A percentile compares a stretch with the other conserved stretches of the same genome.
Evolutionary conservation across 2,888 invertebrate genomes (phyloP).

Genomic region (Clepsis dumicolana): DNA sequence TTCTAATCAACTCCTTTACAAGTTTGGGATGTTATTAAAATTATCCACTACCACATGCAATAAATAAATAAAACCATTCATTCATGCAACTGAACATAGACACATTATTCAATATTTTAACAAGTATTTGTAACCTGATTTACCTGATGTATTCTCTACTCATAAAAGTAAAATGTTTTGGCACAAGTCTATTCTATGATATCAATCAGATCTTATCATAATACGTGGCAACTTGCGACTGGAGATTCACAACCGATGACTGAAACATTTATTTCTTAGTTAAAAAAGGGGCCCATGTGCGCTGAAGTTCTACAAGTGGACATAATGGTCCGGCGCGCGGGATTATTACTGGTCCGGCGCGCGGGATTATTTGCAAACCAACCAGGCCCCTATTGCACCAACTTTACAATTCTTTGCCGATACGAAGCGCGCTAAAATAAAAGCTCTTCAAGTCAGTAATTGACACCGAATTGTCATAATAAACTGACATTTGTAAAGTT

Average conservation of each 20-base stretch:
- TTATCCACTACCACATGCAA: conserved; percentile 27
- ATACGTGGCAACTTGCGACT: conserved; percentile 7
- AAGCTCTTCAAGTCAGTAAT: no score
- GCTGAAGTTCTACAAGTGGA: not conserved
- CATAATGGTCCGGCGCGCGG: not conserved
- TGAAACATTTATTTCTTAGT: conserved; percentile 5
- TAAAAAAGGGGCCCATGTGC: not conserved
- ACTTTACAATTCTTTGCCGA: no score
- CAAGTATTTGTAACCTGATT: conserved; percentile 4
- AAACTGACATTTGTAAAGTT: no score
- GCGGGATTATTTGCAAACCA: not conserved
- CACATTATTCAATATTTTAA: conserved; percentile 20
- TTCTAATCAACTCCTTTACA: not conserved
- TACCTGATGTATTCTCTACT: conserved; percentile 14
- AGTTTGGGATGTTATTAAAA: not conserved
- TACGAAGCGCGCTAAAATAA: no score
- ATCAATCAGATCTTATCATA: conserved; percentile 29
- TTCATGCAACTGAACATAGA: conserved; percentile 25
- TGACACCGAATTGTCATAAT: no score
- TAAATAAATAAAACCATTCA: conserved; percentile 39
- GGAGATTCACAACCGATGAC: conserved; percentile 32
- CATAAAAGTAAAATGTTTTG: conserved; percentile 25
- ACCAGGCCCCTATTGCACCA: no score
- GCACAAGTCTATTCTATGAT: conserved; percentile 34
- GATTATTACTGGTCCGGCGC: no score